Conservation (phyloP, 35 echinoderm and acorn worm species). For the Nesometra sesokonis region DNA sequence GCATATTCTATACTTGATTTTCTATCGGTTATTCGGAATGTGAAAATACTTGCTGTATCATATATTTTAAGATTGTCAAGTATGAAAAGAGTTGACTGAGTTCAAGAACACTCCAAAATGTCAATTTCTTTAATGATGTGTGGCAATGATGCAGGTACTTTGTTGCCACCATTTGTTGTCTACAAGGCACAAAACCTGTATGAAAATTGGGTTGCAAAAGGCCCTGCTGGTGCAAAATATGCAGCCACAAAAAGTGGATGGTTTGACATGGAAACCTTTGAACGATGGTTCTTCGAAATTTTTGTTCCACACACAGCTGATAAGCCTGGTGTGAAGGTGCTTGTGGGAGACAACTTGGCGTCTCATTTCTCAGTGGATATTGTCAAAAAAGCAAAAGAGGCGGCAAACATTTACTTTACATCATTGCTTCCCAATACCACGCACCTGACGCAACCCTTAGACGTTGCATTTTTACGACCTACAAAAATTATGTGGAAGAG, state of each 20-base stretch:
- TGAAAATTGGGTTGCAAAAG: conserved; percentile 20
- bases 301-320: conserved; percentile 3
- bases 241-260: conserved; percentile 29
- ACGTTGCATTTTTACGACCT: too few relatives aligned
- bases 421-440: too few relatives aligned
- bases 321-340: not conserved
- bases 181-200: conserved; percentile 26
- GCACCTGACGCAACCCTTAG: too few relatives aligned
- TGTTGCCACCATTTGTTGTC: conserved; percentile 28
- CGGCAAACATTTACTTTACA: too few relatives aligned
- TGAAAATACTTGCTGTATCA: too few relatives aligned
- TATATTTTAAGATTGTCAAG: too few relatives aligned
- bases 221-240: conserved; percentile 22
- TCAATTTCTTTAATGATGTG: conserved; percentile 28
- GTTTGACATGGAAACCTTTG: conserved; percentile 24
- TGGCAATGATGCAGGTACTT: conserved; percentile 7
- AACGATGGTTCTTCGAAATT: conserved; percentile 30
- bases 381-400: too few relatives aligned
- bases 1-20: too few relatives aligned
- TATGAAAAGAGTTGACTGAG: not conserved
- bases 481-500: too few relatives aligned
- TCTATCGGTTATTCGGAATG: too few relatives aligned
- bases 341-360: not conserved
- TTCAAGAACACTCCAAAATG: conserved; percentile 17
- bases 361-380: too few relatives aligned